phyloP scores from a whole-genome alignment of 2,888 invertebrate species.

The Diabrotica balteata region DNA sequence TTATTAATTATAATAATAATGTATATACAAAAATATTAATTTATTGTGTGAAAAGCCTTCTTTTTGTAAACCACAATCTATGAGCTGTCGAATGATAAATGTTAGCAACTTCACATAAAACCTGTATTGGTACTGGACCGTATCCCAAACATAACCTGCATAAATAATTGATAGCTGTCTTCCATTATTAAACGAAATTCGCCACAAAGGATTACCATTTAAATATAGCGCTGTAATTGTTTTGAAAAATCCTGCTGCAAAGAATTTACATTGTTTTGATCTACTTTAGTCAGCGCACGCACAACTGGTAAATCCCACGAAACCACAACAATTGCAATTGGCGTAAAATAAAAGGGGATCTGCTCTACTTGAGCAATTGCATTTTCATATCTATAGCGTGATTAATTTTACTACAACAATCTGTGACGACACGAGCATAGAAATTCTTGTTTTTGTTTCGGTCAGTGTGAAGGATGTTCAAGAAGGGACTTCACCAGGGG shows the following conservation, averaged over 20 bases:
- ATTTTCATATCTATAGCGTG: conserved; percentile 43
- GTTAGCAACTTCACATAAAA: too few species aligned
- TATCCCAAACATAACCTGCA: too few species aligned
- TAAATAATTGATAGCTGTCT: too few species aligned
- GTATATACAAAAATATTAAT: too few species aligned
- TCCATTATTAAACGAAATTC: too few species aligned
- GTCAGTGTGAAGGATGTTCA: conserved; percentile 48
- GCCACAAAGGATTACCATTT: too few species aligned
- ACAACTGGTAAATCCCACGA: conserved; percentile 16
- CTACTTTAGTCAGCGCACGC: conserved; percentile 20
- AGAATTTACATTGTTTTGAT: conserved; percentile 15
- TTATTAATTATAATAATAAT: too few species aligned
- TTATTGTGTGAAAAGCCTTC: too few species aligned
- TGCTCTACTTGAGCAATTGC: conserved; percentile 55
- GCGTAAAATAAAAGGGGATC: conserved; percentile 45
- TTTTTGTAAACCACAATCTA: too few species aligned
- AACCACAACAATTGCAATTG: conserved; percentile 40
- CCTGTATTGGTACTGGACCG: too few species aligned
- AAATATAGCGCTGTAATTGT: too few species aligned
- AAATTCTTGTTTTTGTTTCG: conserved; percentile 55
- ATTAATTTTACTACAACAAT: conserved; percentile 38
- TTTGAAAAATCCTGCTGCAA: background rate
- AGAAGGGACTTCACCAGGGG: conserved; percentile 8
- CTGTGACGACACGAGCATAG: conserved; percentile 51
- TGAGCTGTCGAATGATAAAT: too few species aligned